Base-by-base conservation (phyloP, 2,888 invertebrate genomes). In the Apodemia mormo region DNA sequence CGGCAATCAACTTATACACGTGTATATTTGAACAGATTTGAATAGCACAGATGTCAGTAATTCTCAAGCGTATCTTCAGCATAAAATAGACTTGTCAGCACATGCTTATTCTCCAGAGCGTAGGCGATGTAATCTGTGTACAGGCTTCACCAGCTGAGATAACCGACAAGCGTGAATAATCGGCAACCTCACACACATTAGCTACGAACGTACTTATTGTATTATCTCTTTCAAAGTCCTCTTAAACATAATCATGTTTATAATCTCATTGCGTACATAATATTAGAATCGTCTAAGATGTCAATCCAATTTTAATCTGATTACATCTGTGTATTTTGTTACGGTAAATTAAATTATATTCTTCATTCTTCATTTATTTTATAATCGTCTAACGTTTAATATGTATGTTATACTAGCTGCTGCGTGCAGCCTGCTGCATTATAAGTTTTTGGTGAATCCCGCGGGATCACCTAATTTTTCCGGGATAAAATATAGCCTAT, bases 1-100 rank as follows among this genome's bases (percentile, higher is more conserved):
- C 10, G 33, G 58, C 10, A 58, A 10, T 58, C 12, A 61, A 69
- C 43, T 58, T 67, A 68, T 73, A 68, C 69, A 64, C 69, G 5
- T 14, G 49, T 49, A 68, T 69, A 70, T 70, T 30, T 69, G 37
- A 66, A 69, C 58, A 30, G 58, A 58, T 70, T 75, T 65, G 69
- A 72, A 71, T 70, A 74, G 71, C 66, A 76, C 75, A 76, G 76
- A 71, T 72, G 78, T 77, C 76, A 80, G 78, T 76, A 81, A 79
- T 81, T 80, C 78, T 78, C 73, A 78, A 79, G 76, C 75, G 78
- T 80, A 78, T 80, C 78, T 76, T 71, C 67, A 71, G 70, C 77
- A 78, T 82, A 82, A 85, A 84, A 88, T 87, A 85, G 81, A 88
- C 79, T 81, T 87, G 86, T 88, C 85, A 82, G 82, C 76, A 75